A percentile compares a stretch with the other conserved stretches of the same genome.
Conservation (phyloP, 2,113 vertebrate species). For the Erythrocercus mccallii region DNA sequence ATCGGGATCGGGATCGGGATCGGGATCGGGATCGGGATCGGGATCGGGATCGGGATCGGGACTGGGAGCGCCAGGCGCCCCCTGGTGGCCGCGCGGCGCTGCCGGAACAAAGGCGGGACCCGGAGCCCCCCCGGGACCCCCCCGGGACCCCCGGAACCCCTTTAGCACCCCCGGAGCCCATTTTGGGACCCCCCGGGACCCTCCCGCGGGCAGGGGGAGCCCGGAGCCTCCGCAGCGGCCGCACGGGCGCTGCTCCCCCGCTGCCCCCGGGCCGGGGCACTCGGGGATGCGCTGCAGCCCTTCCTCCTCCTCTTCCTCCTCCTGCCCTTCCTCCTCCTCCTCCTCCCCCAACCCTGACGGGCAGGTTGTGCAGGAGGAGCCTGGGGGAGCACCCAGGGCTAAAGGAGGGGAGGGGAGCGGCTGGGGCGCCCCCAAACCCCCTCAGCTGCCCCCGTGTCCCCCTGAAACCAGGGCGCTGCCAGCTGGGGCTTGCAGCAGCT, state of each 20-base stretch:
- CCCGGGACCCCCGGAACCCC: not conserved
- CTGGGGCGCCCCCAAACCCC: not conserved
- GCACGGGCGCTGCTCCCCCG: not conserved
- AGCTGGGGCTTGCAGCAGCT: not conserved
- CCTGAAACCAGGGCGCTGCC: rapidly evolving
- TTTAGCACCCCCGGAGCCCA: too few species aligned
- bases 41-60: rapidly evolving
- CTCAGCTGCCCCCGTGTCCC: not conserved
- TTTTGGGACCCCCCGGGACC: not conserved
- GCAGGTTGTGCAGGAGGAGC: not conserved
- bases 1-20: rapidly evolving
- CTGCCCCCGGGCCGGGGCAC: not conserved
- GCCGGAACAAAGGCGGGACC: not conserved
- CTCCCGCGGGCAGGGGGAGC: not conserved
- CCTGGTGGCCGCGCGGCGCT: not conserved
- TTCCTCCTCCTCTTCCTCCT: not conserved
- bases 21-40: rapidly evolving
- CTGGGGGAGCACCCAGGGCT: too few species aligned
- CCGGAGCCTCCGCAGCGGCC: not conserved
- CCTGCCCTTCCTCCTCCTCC: not conserved
- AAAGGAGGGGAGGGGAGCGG: too few species aligned
- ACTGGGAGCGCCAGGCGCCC: not conserved
- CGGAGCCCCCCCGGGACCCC: not conserved
- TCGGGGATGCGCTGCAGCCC: not conserved
- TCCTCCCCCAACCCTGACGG: not conserved